phyloP scores from a whole-genome alignment of 1,140 invertebrate species.

The Lethocerus indicus region DNA sequence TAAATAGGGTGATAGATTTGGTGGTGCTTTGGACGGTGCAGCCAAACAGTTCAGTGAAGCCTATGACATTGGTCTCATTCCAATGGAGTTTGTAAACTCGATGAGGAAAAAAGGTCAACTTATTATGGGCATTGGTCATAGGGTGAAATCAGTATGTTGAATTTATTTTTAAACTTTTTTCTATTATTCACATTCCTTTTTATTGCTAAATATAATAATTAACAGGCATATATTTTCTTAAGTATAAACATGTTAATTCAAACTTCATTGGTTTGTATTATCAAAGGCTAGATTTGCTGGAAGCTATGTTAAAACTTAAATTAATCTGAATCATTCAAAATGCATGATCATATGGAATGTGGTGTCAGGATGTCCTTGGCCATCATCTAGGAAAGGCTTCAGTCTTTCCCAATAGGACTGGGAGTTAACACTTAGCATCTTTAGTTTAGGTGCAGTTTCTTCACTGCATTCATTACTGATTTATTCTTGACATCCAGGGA shows the following conservation, averaged over 20 bases:
- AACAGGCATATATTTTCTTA: neutral
- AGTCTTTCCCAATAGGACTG: too few species aligned
- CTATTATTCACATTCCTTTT: neutral
- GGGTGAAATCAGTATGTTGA: slow-evolving; percentile 75
- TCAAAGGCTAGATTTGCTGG: too few species aligned
- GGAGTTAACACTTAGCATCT: too few species aligned
- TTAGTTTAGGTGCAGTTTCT: too few species aligned
- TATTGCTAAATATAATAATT: neutral
- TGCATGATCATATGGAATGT: too few species aligned
- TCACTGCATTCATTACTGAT: too few species aligned
- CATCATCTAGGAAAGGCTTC: too few species aligned
- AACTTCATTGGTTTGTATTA: too few species aligned
- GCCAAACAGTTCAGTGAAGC: slow-evolving; percentile 93
- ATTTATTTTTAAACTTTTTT: neutral
- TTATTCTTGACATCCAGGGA: too few species aligned
- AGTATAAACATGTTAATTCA: slow-evolving; percentile 1
- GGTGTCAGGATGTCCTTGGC: too few species aligned
- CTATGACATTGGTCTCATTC: slow-evolving; percentile 81
- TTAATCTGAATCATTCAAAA: too few species aligned
- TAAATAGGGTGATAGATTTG: slow-evolving; percentile 86
- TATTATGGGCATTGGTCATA: slow-evolving; percentile 98
- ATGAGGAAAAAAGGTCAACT: slow-evolving; percentile 94
- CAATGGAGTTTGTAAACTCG: slow-evolving; percentile 97
- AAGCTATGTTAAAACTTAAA: too few species aligned
- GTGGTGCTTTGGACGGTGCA: slow-evolving; percentile 92